Evolutionary conservation across 2,888 invertebrate genomes (phyloP).

Genomic region (Campoplex capitator): DNA sequence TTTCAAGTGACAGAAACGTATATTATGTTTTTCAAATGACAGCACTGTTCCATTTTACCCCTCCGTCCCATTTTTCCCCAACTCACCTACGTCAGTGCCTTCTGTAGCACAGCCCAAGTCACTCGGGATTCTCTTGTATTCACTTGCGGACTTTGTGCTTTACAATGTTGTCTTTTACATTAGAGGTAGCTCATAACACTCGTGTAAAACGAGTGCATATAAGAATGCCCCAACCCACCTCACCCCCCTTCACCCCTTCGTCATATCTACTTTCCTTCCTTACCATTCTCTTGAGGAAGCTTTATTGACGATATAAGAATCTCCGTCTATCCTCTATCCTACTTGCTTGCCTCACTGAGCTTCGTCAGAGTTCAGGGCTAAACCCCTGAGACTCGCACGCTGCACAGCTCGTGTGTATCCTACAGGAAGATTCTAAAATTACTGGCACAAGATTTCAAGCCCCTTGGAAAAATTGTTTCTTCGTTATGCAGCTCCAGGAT

Average conservation of each 20-base stretch:
- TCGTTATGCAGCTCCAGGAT: not conserved
- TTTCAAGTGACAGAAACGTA: not conserved
- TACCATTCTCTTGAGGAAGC: conserved; percentile 32
- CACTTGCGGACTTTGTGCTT: conserved; percentile 38
- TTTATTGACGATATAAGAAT: conserved; percentile 56
- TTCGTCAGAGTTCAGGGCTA: conserved; percentile 48
- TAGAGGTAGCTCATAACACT: conserved; percentile 57
- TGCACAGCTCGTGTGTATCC: conserved; percentile 3
- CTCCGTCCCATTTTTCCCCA: not conserved
- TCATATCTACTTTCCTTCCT: not conserved
- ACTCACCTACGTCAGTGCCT: not conserved
- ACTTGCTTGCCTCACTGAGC: conserved; percentile 44
- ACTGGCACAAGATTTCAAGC: not conserved
- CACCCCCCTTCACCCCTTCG: not conserved
- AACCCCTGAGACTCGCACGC: conserved; percentile 47
- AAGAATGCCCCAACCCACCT: conserved; percentile 22
- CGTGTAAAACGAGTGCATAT: conserved; percentile 37
- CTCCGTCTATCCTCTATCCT: conserved; percentile 8
- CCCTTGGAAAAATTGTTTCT: not conserved
- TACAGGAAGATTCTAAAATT: conserved; percentile 7
- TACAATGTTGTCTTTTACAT: conserved; percentile 63
- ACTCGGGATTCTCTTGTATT: conserved; percentile 56
- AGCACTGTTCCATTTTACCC: not conserved
- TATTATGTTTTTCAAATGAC: not conserved
- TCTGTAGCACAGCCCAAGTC: conserved; percentile 29